These are phyloP conservation scores for Dysmachus trigonus DNA, from an alignment of 2,888 invertebrate genomes.

Conservation along the genomic window DNA sequence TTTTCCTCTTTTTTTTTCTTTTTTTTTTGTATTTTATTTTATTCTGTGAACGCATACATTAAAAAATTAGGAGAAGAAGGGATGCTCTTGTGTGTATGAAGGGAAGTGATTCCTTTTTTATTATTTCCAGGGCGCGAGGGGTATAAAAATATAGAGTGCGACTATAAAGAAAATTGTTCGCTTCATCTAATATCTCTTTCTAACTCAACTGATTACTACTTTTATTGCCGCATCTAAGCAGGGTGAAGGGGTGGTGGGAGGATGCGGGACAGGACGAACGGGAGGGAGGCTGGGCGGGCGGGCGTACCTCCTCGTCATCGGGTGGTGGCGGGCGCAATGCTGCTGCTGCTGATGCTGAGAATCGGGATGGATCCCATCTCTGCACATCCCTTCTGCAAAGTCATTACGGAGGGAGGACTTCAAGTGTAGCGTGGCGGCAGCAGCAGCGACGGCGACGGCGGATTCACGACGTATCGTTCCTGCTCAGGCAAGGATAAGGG, in stretches of 20 bases:
- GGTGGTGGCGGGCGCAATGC: background rate
- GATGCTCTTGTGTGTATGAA: conserved; percentile 23
- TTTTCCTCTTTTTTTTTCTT: background rate
- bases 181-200: conserved; percentile 63
- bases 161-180: conserved; percentile 45
- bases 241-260: background rate
- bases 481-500: conserved; percentile 17
- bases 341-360: background rate
- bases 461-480: background rate
- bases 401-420: conserved; percentile 28
- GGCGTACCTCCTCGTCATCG: background rate
- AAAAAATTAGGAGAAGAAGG: conserved; percentile 40
- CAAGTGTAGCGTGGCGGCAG: conserved; percentile 22
- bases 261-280: background rate
- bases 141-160: conserved; percentile 43
- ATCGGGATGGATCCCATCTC: conserved; percentile 34
- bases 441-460: background rate
- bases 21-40: background rate
- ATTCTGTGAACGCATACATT: conserved; percentile 38
- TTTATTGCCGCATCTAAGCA: conserved; percentile 39
- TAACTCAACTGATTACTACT: conserved; percentile 57
- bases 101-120: conserved; percentile 38
- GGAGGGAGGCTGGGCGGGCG: background rate
- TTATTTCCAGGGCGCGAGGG: conserved; percentile 18
- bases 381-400: conserved; percentile 39